Evolutionary conservation across 2,797 vertebrate genomes (phyloP).

Genomic region (Mormyrus proboscirostris): DNA sequence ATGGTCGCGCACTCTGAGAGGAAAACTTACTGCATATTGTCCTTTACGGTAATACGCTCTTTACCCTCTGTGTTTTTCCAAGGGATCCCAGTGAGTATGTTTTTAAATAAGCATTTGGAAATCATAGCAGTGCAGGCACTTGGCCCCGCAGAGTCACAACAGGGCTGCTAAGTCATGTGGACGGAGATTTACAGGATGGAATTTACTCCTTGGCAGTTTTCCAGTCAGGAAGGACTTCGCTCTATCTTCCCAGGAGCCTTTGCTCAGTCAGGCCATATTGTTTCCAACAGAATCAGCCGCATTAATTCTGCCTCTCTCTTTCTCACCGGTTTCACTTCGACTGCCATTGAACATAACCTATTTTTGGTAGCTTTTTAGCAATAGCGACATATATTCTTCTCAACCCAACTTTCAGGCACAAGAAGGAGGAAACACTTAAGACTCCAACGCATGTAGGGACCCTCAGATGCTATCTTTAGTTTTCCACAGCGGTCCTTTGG

Average conservation of each 20-base stretch:
- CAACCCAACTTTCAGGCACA: background rate
- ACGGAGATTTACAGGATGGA: background rate
- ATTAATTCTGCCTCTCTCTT: background rate
- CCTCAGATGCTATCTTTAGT: background rate
- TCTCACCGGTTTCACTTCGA: background rate
- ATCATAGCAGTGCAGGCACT: background rate
- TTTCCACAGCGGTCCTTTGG: background rate
- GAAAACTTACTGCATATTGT: background rate
- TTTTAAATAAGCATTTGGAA: constrained; percentile 1
- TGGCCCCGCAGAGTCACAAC: background rate
- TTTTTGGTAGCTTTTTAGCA: background rate
- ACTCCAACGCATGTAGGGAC: background rate
- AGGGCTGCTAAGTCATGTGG: constrained; percentile 17
- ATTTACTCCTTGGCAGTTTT: constrained; percentile 15
- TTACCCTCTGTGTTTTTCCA: background rate
- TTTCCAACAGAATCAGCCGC: background rate
- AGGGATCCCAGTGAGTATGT: background rate
- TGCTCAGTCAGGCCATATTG: background rate
- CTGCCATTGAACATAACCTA: background rate
- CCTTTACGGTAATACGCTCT: background rate
- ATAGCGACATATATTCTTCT: background rate
- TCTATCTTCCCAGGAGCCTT: constrained; percentile 5
- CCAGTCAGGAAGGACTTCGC: constrained; percentile 1
- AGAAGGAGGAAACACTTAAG: background rate
- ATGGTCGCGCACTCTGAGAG: background rate